phyloP scores from a whole-genome alignment of 2,113 vertebrate species.

The Chloropsis hardwickii region DNA sequence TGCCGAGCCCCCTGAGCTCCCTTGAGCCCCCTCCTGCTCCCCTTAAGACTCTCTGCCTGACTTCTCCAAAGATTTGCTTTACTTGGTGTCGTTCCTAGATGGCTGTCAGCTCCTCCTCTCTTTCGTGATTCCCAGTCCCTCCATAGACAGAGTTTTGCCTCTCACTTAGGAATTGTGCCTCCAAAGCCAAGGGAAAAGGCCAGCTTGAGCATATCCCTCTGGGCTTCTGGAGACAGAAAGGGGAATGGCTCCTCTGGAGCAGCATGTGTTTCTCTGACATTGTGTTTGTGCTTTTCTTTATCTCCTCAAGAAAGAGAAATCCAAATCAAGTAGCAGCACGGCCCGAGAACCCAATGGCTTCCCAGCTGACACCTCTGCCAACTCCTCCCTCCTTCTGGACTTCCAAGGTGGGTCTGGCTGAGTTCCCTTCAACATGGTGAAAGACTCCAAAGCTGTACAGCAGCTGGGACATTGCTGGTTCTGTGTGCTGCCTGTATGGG shows the following conservation, averaged over 20 bases:
- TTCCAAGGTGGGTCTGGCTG: conserved; percentile 83
- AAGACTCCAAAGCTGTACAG: fast-evolving
- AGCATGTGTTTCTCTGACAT: neutral
- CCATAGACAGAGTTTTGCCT: neutral
- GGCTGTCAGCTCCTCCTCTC: fast-evolving
- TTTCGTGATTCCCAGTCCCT: neutral
- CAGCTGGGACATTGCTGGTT: neutral
- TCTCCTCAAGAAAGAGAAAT: conserved; percentile 85
- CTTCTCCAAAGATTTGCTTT: neutral
- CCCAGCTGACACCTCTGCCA: conserved; percentile 82
- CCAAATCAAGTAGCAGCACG: conserved; percentile 78
- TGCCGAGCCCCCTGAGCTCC: neutral
- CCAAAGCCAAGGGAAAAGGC: neutral
- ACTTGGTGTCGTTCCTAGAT: fast-evolving
- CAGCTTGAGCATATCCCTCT: neutral
- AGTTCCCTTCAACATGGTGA: neutral
- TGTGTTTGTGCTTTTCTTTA: neutral
- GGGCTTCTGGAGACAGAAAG: neutral
- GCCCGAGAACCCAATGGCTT: conserved; percentile 82
- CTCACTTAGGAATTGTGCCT: neutral
- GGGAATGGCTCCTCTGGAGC: neutral
- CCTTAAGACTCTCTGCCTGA: neutral
- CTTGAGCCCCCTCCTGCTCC: fast-evolving
- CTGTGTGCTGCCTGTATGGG: fast-evolving
- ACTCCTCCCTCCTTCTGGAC: conserved; percentile 89